These are phyloP conservation scores for Romanomermis culicivorax DNA, from an alignment of 2,888 invertebrate species.

Conservation along the genomic window DNA sequence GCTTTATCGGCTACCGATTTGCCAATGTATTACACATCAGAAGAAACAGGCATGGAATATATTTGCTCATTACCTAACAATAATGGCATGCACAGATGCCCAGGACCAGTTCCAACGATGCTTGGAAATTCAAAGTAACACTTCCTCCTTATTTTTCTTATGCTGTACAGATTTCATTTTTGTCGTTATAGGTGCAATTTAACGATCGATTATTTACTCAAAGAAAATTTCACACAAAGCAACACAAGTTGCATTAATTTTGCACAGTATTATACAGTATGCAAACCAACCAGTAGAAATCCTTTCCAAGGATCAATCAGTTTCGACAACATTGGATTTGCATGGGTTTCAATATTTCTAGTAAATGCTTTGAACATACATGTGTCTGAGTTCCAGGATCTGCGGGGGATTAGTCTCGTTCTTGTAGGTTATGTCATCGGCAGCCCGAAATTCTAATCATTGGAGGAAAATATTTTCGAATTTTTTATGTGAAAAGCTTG, in stretches of 20 bases:
- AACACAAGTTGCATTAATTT: slow-evolving; percentile 70
- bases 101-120: slow-evolving; percentile 31
- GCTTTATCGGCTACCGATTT: slow-evolving; percentile 8
- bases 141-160: no score
- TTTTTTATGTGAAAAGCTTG: no score
- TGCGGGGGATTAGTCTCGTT: no score
- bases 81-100: slow-evolving; percentile 79
- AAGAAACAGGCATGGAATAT: slow-evolving; percentile 51
- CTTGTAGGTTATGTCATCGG: not conserved
- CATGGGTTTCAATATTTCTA: slow-evolving; percentile 99
- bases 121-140: not conserved
- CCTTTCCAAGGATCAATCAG: slow-evolving; percentile 95
- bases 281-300: slow-evolving; percentile 73
- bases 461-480: not conserved
- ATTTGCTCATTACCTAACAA: slow-evolving; percentile 81
- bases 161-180: no score
- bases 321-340: slow-evolving; percentile 97
- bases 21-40: slow-evolving; percentile 23
- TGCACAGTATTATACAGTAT: slow-evolving; percentile 93
- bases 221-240: slow-evolving; percentile 7
- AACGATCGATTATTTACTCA: slow-evolving; percentile 18
- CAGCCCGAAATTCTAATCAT: not conserved
- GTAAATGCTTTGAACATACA: no score
- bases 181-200: slow-evolving; percentile 23
- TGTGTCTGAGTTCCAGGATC: no score